Percentiles rank a stretch among this genome's conserved stretches.
Evolutionary conservation across 1,140 invertebrate species (phyloP).

Genomic region (Wasmannia auropunctata): DNA sequence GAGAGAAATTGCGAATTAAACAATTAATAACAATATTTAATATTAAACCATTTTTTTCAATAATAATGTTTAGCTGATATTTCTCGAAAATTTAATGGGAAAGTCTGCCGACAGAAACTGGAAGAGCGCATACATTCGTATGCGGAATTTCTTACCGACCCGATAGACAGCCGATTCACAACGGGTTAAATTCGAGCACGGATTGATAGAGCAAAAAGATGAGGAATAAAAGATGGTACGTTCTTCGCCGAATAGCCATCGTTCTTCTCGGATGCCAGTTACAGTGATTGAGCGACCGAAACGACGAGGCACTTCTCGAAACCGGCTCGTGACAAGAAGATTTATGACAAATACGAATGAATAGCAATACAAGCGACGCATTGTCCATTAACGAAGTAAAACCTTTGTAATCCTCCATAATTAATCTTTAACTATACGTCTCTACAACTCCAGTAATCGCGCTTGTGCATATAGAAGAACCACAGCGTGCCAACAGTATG

Average conservation of each 20-base stretch:
- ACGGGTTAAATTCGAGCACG: constrained; percentile 11
- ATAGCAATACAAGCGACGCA: not conserved
- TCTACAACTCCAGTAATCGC: not conserved
- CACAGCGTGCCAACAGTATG: not conserved
- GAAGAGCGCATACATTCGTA: not conserved
- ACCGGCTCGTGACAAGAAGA: constrained; percentile 29
- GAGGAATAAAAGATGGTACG: constrained; percentile 18
- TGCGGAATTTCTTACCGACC: not conserved
- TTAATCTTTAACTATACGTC: not conserved
- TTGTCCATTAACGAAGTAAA: not conserved
- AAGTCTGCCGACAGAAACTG: not conserved
- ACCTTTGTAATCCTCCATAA: not conserved
- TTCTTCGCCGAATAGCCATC: constrained; percentile 37
- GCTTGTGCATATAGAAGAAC: not conserved
- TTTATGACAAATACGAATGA: constrained; percentile 45
- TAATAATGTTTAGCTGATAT: not conserved
- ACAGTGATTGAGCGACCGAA: constrained; percentile 54
- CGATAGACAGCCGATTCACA: not conserved
- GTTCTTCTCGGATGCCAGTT: constrained; percentile 37
- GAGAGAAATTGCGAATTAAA: not conserved
- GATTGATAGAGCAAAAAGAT: constrained; percentile 43
- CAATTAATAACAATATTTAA: not conserved
- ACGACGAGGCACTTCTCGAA: constrained; percentile 27
- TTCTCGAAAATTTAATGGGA: not conserved
- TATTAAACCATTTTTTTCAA: not conserved